phyloP scores from a whole-genome alignment of 2,797 vertebrate species.

The Catamblyrhynchus diadema region DNA sequence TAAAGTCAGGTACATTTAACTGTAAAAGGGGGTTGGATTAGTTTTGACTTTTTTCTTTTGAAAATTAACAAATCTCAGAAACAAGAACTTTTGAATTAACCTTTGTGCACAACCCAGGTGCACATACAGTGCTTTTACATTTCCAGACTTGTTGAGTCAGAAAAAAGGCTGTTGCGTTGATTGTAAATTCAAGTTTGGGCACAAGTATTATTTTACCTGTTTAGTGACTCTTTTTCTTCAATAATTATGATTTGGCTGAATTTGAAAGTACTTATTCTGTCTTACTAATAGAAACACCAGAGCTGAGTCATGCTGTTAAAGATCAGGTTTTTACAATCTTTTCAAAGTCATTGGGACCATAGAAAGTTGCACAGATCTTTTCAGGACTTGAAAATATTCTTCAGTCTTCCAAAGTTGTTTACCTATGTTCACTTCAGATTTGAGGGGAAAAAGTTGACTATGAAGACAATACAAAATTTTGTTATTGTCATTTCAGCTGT shows the following conservation, averaged over 20 bases:
- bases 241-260: neutral
- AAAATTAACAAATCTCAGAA: neutral
- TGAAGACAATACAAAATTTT: neutral
- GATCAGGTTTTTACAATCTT: neutral
- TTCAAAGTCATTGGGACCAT: neutral
- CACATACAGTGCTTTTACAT: neutral
- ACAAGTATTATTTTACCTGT: neutral
- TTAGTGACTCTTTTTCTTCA: neutral
- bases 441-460: neutral
- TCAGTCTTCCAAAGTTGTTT: neutral
- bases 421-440: neutral
- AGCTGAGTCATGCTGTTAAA: neutral
- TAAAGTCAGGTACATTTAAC: neutral
- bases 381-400: neutral
- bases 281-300: neutral
- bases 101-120: neutral
- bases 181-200: neutral
- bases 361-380: neutral
- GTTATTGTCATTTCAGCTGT: too few relatives aligned
- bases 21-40: neutral
- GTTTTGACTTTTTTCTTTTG: neutral
- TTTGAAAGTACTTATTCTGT: neutral
- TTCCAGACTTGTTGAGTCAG: neutral
- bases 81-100: neutral
- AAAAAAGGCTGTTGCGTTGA: neutral